These are phyloP conservation scores for Bursaphelenchus mucronatus DNA, from an alignment of 1,140 invertebrate species.

Conservation along the genomic window DNA sequence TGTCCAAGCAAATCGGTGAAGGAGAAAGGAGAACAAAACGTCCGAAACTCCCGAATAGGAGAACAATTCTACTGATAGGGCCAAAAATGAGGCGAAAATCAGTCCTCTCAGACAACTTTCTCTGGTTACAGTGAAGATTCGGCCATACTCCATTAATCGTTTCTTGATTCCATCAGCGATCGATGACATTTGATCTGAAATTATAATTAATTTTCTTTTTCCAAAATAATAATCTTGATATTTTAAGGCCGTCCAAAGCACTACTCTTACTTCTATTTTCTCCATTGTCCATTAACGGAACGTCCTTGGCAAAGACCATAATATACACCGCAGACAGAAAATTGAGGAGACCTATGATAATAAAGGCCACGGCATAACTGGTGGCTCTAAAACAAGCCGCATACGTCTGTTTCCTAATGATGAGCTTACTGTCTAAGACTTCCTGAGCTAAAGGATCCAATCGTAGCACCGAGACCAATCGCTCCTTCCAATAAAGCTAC, in stretches of 20 bases:
- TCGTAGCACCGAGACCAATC: conserved; percentile 38
- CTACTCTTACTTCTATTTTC: conserved; percentile 11
- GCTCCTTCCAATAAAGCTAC: conserved; percentile 41
- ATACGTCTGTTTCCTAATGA: conserved; percentile 16
- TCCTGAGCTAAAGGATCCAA: conserved; percentile 38
- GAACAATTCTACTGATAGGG: conserved; percentile 34
- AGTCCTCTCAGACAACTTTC: conserved; percentile 19
- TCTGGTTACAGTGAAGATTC: conserved; percentile 10
- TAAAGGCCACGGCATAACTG: conserved; percentile 29
- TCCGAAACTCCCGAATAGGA: conserved; percentile 38
- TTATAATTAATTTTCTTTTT: conserved; percentile 3
- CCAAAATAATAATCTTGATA: background rate
- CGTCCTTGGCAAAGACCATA: conserved; percentile 24
- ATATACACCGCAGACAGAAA: conserved; percentile 24
- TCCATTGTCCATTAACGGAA: background rate
- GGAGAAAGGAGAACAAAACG: conserved; percentile 49
- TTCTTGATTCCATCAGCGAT: conserved; percentile 13
- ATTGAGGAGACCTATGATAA: conserved; percentile 30
- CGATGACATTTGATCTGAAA: conserved; percentile 3
- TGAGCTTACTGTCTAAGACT: conserved; percentile 34
- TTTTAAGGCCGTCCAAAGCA: background rate
- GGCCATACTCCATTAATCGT: conserved; percentile 16
- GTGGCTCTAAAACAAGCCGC: conserved; percentile 27
- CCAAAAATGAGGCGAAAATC: conserved; percentile 37
- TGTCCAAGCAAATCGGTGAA: conserved; percentile 41